phyloP scores from a whole-genome alignment of 2,113 vertebrate genomes.

The Corvus hawaiiensis region DNA sequence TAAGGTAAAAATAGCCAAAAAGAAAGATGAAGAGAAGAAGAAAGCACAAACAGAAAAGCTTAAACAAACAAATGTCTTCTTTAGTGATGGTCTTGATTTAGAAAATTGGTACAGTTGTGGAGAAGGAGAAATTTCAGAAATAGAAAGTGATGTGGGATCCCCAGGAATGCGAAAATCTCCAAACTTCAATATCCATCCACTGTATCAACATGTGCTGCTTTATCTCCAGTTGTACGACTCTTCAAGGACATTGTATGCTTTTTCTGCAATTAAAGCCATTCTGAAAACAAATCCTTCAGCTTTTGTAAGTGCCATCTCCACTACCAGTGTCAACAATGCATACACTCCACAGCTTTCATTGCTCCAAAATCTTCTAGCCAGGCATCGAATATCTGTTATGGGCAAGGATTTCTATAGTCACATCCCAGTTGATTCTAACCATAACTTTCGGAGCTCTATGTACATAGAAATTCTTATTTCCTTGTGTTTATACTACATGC shows the following conservation, averaged over 20 bases:
- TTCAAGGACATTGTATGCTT: constrained; percentile 90
- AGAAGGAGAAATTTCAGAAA: constrained; percentile 97
- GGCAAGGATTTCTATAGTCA: constrained; percentile 98
- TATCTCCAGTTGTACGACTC: constrained; percentile 97
- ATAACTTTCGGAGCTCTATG: constrained; percentile 96
- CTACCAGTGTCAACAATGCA: constrained; percentile 95
- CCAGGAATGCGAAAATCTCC: constrained; percentile 82
- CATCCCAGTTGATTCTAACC: constrained; percentile 92
- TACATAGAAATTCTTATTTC: constrained; percentile 98
- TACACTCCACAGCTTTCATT: constrained; percentile 94
- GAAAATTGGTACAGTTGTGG: constrained; percentile 99
- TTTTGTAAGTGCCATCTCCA: constrained; percentile 96
- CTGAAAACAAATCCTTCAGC: constrained; percentile 87
- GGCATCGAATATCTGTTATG: constrained; percentile 97
- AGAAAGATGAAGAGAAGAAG: constrained; percentile 89
- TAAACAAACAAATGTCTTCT: constrained; percentile 88
- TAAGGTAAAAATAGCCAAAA: constrained; percentile 89
- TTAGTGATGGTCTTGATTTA: constrained; percentile 94
- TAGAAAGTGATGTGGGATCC: constrained; percentile 93
- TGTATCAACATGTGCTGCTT: constrained; percentile 96
- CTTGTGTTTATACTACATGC: constrained; percentile 91
- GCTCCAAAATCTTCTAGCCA: constrained; percentile 93
- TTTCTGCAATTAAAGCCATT: constrained; percentile 92
- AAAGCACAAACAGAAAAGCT: constrained; percentile 84
- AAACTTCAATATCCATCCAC: constrained; percentile 90